Conservation (phyloP, 1,140 invertebrate genomes). For the Phthorimaea operculella region DNA sequence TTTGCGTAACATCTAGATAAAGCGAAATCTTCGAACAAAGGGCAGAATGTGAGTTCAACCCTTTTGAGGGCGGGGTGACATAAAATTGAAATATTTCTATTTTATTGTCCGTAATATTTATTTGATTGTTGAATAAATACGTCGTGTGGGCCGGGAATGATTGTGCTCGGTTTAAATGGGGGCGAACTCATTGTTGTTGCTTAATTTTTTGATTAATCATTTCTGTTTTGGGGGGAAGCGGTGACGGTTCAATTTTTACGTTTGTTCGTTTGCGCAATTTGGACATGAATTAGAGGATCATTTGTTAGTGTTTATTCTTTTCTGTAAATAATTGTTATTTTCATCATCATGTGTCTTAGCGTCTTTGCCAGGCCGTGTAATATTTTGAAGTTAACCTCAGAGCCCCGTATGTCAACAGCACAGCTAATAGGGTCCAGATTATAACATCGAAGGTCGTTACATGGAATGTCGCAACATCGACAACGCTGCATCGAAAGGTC, state of each 20-base stretch:
- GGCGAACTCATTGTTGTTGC: slow-evolving; percentile 53
- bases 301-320: background rate
- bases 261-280: slow-evolving; percentile 1
- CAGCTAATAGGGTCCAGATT: too few relatives aligned
- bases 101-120: slow-evolving; percentile 68
- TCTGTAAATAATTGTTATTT: background rate
- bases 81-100: slow-evolving; percentile 68
- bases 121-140: slow-evolving; percentile 68
- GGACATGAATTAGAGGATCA: background rate
- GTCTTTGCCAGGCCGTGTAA: too few relatives aligned
- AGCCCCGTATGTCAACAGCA: too few relatives aligned
- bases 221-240: slow-evolving; percentile 38
- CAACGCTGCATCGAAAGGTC: too few relatives aligned
- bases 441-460: too few relatives aligned
- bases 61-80: slow-evolving; percentile 54
- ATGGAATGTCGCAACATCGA: too few relatives aligned
- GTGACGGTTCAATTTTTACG: slow-evolving; percentile 34
- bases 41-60: slow-evolving; percentile 43
- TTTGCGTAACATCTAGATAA: slow-evolving; percentile 61
- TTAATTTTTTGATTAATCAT: slow-evolving; percentile 69
- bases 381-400: too few relatives aligned
- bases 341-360: background rate
- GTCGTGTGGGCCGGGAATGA: slow-evolving; percentile 59
- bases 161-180: slow-evolving; percentile 52
- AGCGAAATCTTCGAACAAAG: slow-evolving; percentile 42